phyloP scores from a whole-genome alignment of 2,888 invertebrate species.

The Liodrosophila aerea region DNA sequence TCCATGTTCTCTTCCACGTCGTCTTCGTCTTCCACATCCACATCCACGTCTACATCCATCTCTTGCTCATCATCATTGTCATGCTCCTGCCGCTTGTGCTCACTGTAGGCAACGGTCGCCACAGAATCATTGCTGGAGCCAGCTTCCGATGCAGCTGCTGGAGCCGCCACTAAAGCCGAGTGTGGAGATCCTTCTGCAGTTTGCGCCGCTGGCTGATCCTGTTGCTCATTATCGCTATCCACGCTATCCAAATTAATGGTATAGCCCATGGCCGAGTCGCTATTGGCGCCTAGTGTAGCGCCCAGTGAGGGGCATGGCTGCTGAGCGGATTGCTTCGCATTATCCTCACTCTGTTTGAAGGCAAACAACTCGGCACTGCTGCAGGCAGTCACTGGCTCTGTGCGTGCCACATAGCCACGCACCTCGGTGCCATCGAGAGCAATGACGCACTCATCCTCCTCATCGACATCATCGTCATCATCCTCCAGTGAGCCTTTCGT shows the following conservation, averaged over 20 bases:
- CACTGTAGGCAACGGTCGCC: conserved; percentile 30
- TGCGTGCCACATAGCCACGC: conserved; percentile 54
- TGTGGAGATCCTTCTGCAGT: too few species aligned
- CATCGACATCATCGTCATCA: conserved; percentile 49
- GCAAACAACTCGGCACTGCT: conserved; percentile 58
- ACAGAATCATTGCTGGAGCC: conserved; percentile 33
- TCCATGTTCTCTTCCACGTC: too few species aligned
- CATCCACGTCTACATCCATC: conserved; percentile 16
- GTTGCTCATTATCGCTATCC: conserved; percentile 10
- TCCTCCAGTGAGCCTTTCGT: conserved; percentile 64
- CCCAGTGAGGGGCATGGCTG: conserved; percentile 30
- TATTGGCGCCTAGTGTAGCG: conserved; percentile 54
- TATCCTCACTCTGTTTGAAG: conserved; percentile 40
- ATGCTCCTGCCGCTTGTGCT: conserved; percentile 13
- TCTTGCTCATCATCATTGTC: too few species aligned
- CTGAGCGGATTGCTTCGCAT: not conserved
- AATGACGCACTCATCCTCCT: conserved; percentile 66
- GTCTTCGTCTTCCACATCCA: not conserved
- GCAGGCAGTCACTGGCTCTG: conserved; percentile 28
- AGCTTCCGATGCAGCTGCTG: not conserved
- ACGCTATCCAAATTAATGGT: conserved; percentile 56
- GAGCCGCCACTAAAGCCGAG: too few species aligned
- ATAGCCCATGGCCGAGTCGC: conserved; percentile 45
- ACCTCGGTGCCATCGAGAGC: conserved; percentile 63
- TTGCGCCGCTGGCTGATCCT: not conserved